A percentile compares a stretch with the other conserved stretches of the same genome.
phyloP scores from a whole-genome alignment of 2,797 vertebrate species.

The Leptoclinus maculatus region DNA sequence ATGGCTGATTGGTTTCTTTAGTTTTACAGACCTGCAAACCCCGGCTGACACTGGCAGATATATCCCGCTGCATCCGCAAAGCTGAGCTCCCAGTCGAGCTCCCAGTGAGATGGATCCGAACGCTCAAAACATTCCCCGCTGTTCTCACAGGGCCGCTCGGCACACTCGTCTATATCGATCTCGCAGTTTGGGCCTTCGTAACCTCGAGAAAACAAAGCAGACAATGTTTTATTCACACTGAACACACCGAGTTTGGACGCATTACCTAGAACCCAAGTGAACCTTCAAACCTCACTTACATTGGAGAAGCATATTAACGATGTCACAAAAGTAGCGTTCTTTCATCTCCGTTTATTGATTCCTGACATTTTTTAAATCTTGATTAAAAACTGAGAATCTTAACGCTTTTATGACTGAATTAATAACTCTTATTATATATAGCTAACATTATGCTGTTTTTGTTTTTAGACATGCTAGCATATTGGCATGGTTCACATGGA shows the following conservation, averaged over 20 bases:
- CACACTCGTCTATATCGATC: slow-evolving; percentile 90
- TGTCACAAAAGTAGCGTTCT: not conserved
- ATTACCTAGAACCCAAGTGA: not conserved
- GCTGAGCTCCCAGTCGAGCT: slow-evolving; percentile 83
- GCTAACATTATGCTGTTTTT: not conserved
- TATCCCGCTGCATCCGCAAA: slow-evolving; percentile 88
- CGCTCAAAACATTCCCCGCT: slow-evolving; percentile 87
- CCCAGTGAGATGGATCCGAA: slow-evolving; percentile 86
- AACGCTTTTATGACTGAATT: not conserved
- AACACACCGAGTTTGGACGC: not conserved
- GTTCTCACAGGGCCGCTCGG: slow-evolving; percentile 85
- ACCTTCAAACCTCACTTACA: not conserved
- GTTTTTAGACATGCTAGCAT: not conserved
- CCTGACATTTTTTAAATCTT: not conserved
- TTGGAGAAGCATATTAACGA: not conserved
- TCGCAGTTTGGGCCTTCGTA: slow-evolving; percentile 90
- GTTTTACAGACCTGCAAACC: slow-evolving; percentile 88
- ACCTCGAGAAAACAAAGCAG: slow-evolving; percentile 76
- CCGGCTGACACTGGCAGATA: slow-evolving; percentile 89
- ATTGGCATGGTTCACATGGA: not conserved
- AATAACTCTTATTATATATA: not conserved
- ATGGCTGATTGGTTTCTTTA: not conserved
- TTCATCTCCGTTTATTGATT: not conserved
- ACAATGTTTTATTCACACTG: not conserved
- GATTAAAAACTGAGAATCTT: not conserved